These are phyloP conservation scores for Channa striata DNA, from an alignment of 2,797 vertebrate genomes.

Conservation along the genomic window DNA sequence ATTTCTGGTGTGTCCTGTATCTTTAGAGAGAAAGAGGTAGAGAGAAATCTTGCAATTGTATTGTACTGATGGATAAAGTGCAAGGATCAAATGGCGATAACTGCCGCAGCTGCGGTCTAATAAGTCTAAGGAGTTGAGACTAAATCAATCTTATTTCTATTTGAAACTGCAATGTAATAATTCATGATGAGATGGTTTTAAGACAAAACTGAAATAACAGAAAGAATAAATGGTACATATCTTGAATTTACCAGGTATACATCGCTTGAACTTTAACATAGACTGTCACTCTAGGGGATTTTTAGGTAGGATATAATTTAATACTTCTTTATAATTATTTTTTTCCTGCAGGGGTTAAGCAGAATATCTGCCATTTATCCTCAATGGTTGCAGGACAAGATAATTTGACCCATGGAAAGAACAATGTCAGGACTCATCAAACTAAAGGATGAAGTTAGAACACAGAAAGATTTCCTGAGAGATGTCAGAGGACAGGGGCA, in stretches of 20 bases:
- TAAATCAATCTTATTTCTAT: conserved; percentile 12
- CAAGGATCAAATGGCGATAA: conserved; percentile 8
- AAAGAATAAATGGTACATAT: neutral
- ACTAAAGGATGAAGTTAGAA: conserved; percentile 13
- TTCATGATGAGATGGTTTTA: neutral
- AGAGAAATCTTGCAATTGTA: conserved; percentile 4
- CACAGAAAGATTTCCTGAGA: conserved; percentile 1
- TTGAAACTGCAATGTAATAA: conserved; percentile 9
- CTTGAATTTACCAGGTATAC: neutral
- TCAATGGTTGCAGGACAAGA: neutral
- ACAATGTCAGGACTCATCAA: neutral
- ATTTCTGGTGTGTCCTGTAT: neutral
- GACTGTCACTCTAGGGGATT: neutral
- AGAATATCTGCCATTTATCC: neutral
- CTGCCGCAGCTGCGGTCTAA: neutral
- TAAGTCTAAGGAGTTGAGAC: neutral
- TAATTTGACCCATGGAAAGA: neutral
- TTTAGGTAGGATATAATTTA: neutral
- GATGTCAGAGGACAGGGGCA: conserved; percentile 12
- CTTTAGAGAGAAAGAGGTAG: neutral
- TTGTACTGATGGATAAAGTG: conserved; percentile 11
- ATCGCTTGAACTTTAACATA: neutral
- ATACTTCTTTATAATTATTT: neutral
- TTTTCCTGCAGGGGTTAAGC: neutral
- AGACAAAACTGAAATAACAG: neutral